Percentiles rank a stretch among this genome's conserved stretches.
These are phyloP conservation scores for Vollenhovia emeryi DNA, from an alignment of 1,140 invertebrate genomes.

Conservation along the genomic window DNA sequence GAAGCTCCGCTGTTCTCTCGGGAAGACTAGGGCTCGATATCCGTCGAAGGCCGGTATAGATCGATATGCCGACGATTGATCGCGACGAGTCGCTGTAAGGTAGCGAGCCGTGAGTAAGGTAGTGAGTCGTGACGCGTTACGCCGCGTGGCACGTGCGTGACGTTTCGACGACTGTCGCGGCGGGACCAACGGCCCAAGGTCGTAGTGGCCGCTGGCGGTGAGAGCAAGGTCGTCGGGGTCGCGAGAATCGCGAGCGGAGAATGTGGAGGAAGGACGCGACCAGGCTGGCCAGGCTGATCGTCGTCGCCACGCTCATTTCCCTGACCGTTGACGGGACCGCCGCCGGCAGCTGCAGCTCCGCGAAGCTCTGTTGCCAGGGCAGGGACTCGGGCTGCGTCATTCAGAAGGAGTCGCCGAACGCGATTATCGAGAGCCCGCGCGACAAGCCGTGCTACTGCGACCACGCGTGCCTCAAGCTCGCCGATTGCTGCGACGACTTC, in stretches of 20 bases:
- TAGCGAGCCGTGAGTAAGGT: no score
- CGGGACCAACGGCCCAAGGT: constrained; percentile 11
- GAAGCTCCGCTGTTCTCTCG: background rate
- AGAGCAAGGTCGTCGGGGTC: constrained; percentile 53
- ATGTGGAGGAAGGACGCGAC: constrained; percentile 49
- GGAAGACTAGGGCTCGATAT: background rate
- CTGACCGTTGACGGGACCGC: constrained; percentile 27
- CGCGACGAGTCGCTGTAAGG: background rate
- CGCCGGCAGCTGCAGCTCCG: constrained; percentile 89
- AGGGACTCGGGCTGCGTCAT: constrained; percentile 95
- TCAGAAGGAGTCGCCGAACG: constrained; percentile 92
- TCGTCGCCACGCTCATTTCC: constrained; percentile 26
- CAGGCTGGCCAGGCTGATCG: constrained; percentile 18
- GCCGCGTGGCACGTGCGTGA: constrained; percentile 24
- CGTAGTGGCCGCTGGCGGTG: background rate
- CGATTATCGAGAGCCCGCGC: constrained; percentile 92
- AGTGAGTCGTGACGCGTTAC: background rate
- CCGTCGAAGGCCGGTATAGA: background rate
- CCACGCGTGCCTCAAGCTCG: constrained; percentile 94
- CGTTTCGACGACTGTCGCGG: background rate
- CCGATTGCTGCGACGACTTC: constrained; percentile 94
- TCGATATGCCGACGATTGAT: constrained; percentile 18
- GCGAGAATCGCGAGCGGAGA: constrained; percentile 44
- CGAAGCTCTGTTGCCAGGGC: constrained; percentile 92
- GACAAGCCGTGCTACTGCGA: constrained; percentile 96